Percentiles rank a stretch among this genome's conserved stretches.
Evolutionary conservation across 2,113 vertebrate species (phyloP).

Genomic region (Genyomyrus donnyi): DNA sequence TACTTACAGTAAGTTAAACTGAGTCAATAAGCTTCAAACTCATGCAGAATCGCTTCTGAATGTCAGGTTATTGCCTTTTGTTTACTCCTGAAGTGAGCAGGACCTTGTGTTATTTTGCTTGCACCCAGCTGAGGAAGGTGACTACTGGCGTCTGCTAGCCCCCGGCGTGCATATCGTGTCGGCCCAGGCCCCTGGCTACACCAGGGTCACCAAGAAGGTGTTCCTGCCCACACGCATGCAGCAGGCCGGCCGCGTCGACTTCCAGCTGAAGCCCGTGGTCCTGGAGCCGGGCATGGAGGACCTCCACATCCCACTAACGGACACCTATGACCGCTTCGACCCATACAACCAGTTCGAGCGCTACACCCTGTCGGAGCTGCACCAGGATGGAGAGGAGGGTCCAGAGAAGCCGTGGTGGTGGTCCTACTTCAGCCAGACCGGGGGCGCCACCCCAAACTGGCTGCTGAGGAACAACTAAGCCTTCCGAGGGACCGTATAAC

Average conservation of each 20-base stretch:
- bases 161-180: constrained; percentile 70
- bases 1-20: background rate
- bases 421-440: constrained; percentile 74
- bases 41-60: background rate
- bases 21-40: background rate
- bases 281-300: constrained; percentile 39
- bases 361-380: constrained; percentile 34
- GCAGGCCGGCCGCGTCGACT: constrained; percentile 76
- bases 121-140: constrained; percentile 72
- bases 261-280: constrained; percentile 58
- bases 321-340: constrained; percentile 51
- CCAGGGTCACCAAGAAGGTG: constrained; percentile 72
- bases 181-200: constrained; percentile 71
- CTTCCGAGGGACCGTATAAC: background rate
- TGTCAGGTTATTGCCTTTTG: background rate
- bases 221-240: constrained; percentile 69
- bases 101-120: background rate
- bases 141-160: constrained; percentile 84
- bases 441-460: constrained; percentile 71
- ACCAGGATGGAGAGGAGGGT: constrained; percentile 34
- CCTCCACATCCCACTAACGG: constrained; percentile 22
- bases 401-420: constrained; percentile 91
- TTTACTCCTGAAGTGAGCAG: background rate
- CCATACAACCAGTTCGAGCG: constrained; percentile 61
- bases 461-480: constrained; percentile 68